A percentile compares a stretch with the other conserved stretches of the same genome.
phyloP scores from a whole-genome alignment of 2,113 vertebrate genomes.

The Harpagus bidentatus region DNA sequence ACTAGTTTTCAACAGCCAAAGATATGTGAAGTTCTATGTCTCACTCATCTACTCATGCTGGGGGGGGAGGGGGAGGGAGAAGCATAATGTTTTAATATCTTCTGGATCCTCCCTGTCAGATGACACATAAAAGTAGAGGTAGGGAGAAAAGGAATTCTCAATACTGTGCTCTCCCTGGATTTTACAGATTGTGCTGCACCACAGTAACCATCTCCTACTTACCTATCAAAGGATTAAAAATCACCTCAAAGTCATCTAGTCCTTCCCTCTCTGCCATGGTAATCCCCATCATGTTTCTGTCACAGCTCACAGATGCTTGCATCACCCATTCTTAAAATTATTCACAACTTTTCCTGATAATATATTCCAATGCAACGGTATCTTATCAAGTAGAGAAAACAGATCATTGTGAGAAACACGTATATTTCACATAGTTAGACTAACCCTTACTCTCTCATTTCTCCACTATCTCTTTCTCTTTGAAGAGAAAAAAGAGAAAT shows the following conservation, averaged over 20 bases:
- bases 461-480: not conserved
- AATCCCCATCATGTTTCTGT: not conserved
- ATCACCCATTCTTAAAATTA: not conserved
- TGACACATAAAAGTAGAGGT: not conserved
- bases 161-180: not conserved
- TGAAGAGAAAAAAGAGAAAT: not conserved
- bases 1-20: not conserved
- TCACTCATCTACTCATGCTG: not conserved
- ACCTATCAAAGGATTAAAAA: not conserved
- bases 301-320: not conserved
- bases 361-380: not conserved
- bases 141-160: not conserved
- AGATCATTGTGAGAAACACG: not conserved
- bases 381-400: not conserved
- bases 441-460: not conserved
- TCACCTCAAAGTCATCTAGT: not conserved
- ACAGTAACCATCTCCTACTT: not conserved
- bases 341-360: not conserved
- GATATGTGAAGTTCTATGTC: not conserved
- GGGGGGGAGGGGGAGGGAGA: too few species aligned
- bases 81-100: not conserved
- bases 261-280: not conserved
- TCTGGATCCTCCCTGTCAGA: not conserved
- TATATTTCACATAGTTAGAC: not conserved
- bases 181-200: not conserved